Base-by-base conservation (phyloP, 2,113 vertebrate genomes). In the Dasyprocta punctata region DNA sequence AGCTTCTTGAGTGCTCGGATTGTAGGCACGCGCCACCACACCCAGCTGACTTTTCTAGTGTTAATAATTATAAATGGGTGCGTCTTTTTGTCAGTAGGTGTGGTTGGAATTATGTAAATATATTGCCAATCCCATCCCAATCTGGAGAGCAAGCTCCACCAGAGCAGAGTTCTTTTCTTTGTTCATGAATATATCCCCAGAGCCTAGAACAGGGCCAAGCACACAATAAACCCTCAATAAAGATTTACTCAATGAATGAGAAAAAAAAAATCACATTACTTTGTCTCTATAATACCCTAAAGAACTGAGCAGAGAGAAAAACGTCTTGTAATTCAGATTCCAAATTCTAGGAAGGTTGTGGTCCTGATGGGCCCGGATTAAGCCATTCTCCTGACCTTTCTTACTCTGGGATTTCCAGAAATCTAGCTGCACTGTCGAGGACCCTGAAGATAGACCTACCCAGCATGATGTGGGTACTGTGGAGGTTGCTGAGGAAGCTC, bases 361-460 rank as follows among this genome's bases (percentile, higher is more conserved):
- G 20, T 87, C n/a, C 6, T 7, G 4, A 41, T 65, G 36, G 61
- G 24, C 56, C 49, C 61, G 22, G 13, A 19, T 84, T 90, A 61
- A 94, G 52, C 17, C 71, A 9, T 38, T 92, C 38, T 88, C 33
- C 47, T 96, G 83, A 95, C 47, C 5, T n/a, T 24, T 95, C 41
- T 82, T 73, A 10, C 36, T 92, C 58, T 94, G 94, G n/a, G n/a
- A 60, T 97, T 93, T 97, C 47, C 73, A 98, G 98, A 83, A 90
- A 94, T 69, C 80, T 98, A 86, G 73, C 93, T 38, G 93, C 95
- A 52, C 8, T 98, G 61, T 98, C 97, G 98, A 98, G 98, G 96
- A 95, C 44, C 19, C 88, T 98, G 83, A 54, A 97, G 4, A 86
- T 97, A 3, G 80, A 98, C 60, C 83, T 95, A 17, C 26, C 86